Evolutionary conservation across 2,888 invertebrate genomes (phyloP), one percentile per base, ranked within the genome.

Genomic region (Athrips mouffetella): DNA sequence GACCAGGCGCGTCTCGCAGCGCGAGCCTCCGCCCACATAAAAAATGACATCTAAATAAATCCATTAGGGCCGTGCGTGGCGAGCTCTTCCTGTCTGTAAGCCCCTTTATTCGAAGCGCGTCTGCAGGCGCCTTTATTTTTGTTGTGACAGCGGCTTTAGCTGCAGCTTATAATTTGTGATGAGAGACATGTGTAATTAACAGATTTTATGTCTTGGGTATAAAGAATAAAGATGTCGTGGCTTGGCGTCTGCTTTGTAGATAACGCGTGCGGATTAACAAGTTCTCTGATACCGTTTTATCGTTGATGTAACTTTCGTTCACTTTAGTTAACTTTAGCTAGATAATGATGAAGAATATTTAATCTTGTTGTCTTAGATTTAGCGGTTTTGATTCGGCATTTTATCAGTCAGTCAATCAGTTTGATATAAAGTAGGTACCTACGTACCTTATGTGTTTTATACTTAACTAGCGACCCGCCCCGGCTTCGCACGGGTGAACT

Each of bases 1-100:
- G 52, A 62, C 67, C 80, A 73, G 82, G 76, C 82, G 76, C 82
- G 78, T 77, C 79, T 70, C 76, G 61, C 69, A 58, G 67, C 61
- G 66, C 68, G 63, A 79, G 84, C 84, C 81, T 81, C 85, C 87
- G 87, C 87, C 87, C 87, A 88, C 87, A 86, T 87, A 87, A 87
- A 88, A 88, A 87, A 87, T 87, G 87, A 88, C 87, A 85, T 88
- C 87, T 87, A 88, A 88, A 88, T 88, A 87, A 86, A 87, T 87
- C 87, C 87, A 88, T 88, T 88, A 86, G 70, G 76, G 61, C 63
- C 54, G 49, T 59, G 63, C 63, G 45, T 46, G 67, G 69, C 67
- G 73, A 67, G 71, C 70, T 80, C 82, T 83, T 85, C 86, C 84
- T 83, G 84, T 81, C 76, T 73, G 68, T 71, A 67, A 73, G 76